phyloP scores from a whole-genome alignment of 2,113 vertebrate genomes.

The Tetrao urogallus region DNA sequence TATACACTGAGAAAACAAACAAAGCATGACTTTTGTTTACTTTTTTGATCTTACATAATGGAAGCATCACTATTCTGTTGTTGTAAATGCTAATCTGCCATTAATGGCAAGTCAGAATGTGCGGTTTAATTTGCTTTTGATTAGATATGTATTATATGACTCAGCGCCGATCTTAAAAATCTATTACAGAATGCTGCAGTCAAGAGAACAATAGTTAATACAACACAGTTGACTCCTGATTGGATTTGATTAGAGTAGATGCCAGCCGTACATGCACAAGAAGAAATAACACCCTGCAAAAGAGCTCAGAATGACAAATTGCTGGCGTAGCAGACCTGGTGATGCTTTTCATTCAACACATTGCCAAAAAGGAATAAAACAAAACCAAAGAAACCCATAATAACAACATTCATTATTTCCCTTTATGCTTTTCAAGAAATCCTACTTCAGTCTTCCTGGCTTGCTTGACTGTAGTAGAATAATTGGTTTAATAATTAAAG shows the following conservation, averaged over 20 bases:
- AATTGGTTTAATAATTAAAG: not conserved
- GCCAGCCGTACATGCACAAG: not conserved
- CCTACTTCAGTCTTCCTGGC: not conserved
- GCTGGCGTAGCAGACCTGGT: not conserved
- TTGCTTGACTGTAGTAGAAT: not conserved
- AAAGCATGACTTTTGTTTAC: not conserved
- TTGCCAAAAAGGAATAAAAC: conserved; percentile 9
- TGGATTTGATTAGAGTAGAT: not conserved
- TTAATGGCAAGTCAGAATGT: not conserved
- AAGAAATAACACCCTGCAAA: conserved; percentile 1
- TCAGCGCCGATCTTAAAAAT: conserved; percentile 30
- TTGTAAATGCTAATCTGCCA: not conserved
- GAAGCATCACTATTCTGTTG: not conserved
- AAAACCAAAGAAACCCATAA: not conserved
- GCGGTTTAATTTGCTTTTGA: conserved; percentile 35
- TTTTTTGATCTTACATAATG: not conserved
- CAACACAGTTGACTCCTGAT: conserved; percentile 17
- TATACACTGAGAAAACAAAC: not conserved
- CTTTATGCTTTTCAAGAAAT: not conserved
- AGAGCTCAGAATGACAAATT: not conserved
- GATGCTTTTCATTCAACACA: not conserved
- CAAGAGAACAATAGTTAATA: conserved; percentile 33
- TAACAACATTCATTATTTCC: not conserved
- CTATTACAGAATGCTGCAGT: not conserved
- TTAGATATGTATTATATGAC: not conserved